Conservation (phyloP, 1,140 invertebrate genomes). For the Lasaia peninsularis region DNA sequence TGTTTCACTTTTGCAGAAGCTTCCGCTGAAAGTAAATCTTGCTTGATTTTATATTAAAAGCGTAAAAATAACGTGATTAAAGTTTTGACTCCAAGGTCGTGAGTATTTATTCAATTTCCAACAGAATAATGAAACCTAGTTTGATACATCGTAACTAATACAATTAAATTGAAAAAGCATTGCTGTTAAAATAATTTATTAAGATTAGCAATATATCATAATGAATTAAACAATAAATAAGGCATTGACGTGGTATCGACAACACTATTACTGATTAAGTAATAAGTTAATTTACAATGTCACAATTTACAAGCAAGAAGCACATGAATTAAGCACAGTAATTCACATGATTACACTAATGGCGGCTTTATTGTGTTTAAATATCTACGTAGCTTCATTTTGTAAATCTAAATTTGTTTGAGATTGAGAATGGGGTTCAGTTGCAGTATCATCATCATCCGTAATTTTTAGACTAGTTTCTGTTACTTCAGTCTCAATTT, state of each 20-base stretch:
- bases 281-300: slow-evolving; percentile 57
- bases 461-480: slow-evolving; percentile 35
- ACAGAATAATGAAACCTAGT: too few relatives aligned
- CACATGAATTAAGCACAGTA: slow-evolving; percentile 26
- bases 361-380: slow-evolving; percentile 24
- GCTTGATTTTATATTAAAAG: slow-evolving; percentile 1
- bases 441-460: slow-evolving; percentile 21
- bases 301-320: slow-evolving; percentile 59
- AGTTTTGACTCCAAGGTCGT: slow-evolving; percentile 3
- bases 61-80: neutral
- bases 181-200: slow-evolving; percentile 73
- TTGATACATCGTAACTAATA: neutral
- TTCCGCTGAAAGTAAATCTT: slow-evolving; percentile 11
- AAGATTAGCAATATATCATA: slow-evolving; percentile 60
- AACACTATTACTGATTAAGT: slow-evolving; percentile 59
- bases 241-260: slow-evolving; percentile 70
- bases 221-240: slow-evolving; percentile 72
- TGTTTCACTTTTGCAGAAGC: slow-evolving; percentile 12
- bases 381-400: slow-evolving; percentile 38
- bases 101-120: neutral
- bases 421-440: slow-evolving; percentile 26
- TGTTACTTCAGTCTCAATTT: slow-evolving; percentile 37
- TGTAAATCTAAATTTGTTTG: slow-evolving; percentile 26
- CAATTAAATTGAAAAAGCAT: slow-evolving; percentile 30
- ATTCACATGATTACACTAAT: slow-evolving; percentile 15